Conservation (phyloP, 2,113 vertebrate genomes). For the Phalacrocorax brasilianus region DNA sequence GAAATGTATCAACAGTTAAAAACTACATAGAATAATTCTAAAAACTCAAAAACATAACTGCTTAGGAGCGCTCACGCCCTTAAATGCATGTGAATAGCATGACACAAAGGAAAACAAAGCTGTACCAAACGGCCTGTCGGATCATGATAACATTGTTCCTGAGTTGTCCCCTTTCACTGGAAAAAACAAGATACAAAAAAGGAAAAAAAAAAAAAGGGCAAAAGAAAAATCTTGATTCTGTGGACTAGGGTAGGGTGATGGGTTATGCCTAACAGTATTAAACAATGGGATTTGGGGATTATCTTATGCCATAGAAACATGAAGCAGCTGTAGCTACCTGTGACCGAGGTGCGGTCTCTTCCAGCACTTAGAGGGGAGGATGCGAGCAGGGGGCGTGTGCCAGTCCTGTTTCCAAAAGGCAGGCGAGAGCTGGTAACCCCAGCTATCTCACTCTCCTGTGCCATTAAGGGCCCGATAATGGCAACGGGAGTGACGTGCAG, state of each 20-base stretch:
- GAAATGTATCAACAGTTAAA: background rate
- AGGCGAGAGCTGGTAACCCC: no score
- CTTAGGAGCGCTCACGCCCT: background rate
- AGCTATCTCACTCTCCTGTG: no score
- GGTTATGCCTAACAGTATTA: background rate
- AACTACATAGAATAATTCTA: background rate
- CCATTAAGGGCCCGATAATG: background rate
- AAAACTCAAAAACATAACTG: background rate
- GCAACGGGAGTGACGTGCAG: background rate
- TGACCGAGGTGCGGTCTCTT: background rate
- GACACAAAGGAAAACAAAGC: background rate
- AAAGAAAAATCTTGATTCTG: background rate
- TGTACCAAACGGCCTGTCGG: background rate
- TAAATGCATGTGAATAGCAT: background rate
- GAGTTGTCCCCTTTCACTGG: background rate
- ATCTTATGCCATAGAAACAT: background rate
- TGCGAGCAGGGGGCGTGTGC: background rate
- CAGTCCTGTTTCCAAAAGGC: no score
- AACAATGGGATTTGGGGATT: background rate
- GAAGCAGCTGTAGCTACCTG: fast-evolving
- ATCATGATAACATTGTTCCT: slow-evolving; percentile 1
- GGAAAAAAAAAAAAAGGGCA: background rate
- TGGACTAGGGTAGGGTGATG: background rate
- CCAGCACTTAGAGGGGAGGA: background rate
- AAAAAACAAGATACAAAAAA: background rate